Percentiles rank a stretch among this genome's conserved stretches.
Evolutionary conservation across 2,797 vertebrate genomes (phyloP).

Genomic region (Hypotaenidia okinawae): DNA sequence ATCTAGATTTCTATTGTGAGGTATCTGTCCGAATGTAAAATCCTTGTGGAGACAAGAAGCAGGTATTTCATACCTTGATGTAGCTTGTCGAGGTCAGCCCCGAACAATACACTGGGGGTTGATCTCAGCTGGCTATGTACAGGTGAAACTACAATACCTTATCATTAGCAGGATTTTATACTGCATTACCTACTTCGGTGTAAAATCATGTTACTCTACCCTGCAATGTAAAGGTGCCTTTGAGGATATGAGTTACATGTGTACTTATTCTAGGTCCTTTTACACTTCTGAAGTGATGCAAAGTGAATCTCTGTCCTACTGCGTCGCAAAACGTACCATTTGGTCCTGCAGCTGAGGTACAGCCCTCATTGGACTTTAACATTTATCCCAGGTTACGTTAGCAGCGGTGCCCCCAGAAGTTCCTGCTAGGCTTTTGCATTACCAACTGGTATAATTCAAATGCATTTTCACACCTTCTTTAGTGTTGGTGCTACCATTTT

Average conservation of each 20-base stretch:
- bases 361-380: constrained; percentile 15
- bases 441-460: constrained; percentile 21
- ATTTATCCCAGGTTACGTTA: background rate
- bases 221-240: constrained; percentile 13
- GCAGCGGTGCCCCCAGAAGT: background rate
- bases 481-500: background rate
- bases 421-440: constrained; percentile 40
- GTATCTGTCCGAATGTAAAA: constrained; percentile 22
- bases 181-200: background rate
- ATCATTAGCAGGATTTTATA: constrained; percentile 35
- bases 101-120: background rate
- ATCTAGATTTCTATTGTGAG: background rate
- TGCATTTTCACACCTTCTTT: background rate
- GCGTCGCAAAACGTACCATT: background rate
- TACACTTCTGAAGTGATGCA: background rate
- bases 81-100: background rate
- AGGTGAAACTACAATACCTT: background rate
- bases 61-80: background rate
- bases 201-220: background rate
- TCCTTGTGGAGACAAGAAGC: background rate
- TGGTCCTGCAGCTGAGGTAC: constrained; percentile 21
- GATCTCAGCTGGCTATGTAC: background rate
- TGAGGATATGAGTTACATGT: background rate
- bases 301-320: background rate
- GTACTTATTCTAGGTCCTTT: background rate